Evolutionary conservation across 2,888 invertebrate species (phyloP), one percentile per base, ranked within the genome.

Genomic region (Lysandra coridon): DNA sequence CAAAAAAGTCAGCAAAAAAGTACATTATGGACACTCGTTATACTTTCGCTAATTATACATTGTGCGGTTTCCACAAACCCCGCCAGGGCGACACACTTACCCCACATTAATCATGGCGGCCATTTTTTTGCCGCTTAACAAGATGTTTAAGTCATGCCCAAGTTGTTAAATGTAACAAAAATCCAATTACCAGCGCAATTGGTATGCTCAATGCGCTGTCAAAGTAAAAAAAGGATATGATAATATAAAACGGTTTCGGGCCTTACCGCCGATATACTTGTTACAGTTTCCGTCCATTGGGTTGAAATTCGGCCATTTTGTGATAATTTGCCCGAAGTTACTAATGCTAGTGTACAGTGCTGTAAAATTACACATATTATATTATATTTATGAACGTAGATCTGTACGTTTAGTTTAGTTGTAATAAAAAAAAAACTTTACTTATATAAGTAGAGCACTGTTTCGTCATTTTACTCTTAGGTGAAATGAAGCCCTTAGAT

Each of bases 31-130:
- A 75, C 64, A 40, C 53, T 7, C 33, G 73, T 60, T 80, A 74
- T 76, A 40, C 44, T 64, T 37, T 77, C 40, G 76, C 78, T 82
- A 83, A 83, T 82, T 83, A 83, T 81, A 81, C 73, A 81, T 82
- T 80, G 81, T 80, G 81, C 82, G 82, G 83, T 83, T 82, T 83
- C 81, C 81, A 80, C 79, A 82, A 83, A 82, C 79, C 81, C 79
- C 80, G 79, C 80, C 81, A 80, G 81, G 82, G 78, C 80, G 83
- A 83, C 83, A 83, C 49, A 83, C 83, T 82, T 83, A 79, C 78
- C 80, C 83, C 80, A 80, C 83, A 83, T 83, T 83, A 83, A 83
- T 83, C 83, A 83, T 80, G 76, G 53, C 76, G 53, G 53, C 14
- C 75, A 53, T 23, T 23, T 44, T 76, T 57, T 75, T 75, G 37